Evolutionary conservation across 2,888 invertebrate genomes (phyloP).

Genomic region (Linnaemya vulpina): DNA sequence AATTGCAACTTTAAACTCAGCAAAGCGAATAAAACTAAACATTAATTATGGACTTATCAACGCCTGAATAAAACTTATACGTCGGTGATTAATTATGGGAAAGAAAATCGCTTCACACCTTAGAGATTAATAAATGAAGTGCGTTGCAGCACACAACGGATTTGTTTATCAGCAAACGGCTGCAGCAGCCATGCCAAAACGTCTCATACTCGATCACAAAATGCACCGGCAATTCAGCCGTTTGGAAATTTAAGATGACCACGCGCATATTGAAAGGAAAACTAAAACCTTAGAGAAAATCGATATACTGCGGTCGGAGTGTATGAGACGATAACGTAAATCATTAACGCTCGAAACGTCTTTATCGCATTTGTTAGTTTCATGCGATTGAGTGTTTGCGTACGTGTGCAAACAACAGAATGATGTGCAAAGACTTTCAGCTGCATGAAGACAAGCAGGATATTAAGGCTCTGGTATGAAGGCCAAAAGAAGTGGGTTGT

Average conservation of each 20-base stretch:
- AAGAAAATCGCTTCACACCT: slow-evolving; percentile 29
- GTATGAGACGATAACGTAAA: slow-evolving; percentile 60
- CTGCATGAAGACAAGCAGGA: background rate
- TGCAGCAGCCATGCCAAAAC: slow-evolving; percentile 28
- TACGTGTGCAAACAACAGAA: slow-evolving; percentile 48
- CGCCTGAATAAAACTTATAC: slow-evolving; percentile 41
- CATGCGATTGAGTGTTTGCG: slow-evolving; percentile 13
- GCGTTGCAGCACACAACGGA: slow-evolving; percentile 81
- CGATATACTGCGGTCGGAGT: slow-evolving; percentile 34
- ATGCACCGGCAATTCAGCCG: slow-evolving; percentile 20
- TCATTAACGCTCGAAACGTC: slow-evolving; percentile 70
- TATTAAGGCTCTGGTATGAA: background rate
- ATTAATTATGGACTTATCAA: slow-evolving; percentile 63
- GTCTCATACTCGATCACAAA: background rate
- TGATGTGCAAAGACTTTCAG: slow-evolving; percentile 4
- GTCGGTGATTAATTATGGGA: slow-evolving; percentile 48
- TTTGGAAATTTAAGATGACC: slow-evolving; percentile 45
- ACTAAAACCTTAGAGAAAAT: slow-evolving; percentile 52
- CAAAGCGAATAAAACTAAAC: slow-evolving; percentile 1
- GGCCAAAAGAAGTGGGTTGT: slow-evolving; percentile 15
- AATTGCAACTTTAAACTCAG: slow-evolving; percentile 39
- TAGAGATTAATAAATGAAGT: slow-evolving; percentile 65
- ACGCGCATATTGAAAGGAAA: slow-evolving; percentile 51
- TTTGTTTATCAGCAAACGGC: slow-evolving; percentile 78
- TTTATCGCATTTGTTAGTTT: slow-evolving; percentile 53